Base-by-base conservation (phyloP, 2,797 vertebrate genomes). In the Neopelma chrysocephalum region DNA sequence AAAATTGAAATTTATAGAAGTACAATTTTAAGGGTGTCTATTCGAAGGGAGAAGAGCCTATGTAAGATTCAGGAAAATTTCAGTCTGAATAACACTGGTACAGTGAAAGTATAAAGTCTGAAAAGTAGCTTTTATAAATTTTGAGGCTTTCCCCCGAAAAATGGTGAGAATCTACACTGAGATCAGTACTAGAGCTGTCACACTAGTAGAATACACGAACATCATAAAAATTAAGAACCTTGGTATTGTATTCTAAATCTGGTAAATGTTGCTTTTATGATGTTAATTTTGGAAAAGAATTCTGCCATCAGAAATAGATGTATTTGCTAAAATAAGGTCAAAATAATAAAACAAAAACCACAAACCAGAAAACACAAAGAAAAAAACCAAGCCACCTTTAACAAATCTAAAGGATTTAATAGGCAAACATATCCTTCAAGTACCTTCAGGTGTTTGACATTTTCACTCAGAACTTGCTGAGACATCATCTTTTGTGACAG, bases 381-480 rank as follows among this genome's bases (percentile, higher is more conserved):
- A 36, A 8, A 2, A 15, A 5, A 1, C 0, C 4, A 7, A n/a
- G 15, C 10, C 6, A 38, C 5, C 12, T 84, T 89, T 61, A 54
- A 27, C 12, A 84, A 68, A 73, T 54, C 23, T 42, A 18, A 77
- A 66, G 6, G 6, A 60, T 50, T 82, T 45, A 27, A 73, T 54
- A 29, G 14, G 12, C 19, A 87, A 64, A 36, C n/a, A 42, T 9
- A n/a, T 17, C 15, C 14, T 16, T 65, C 34, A 27, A 65, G 14
- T 2, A 13, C 16, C 15, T 87, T 89, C 75, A 90, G 48, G 57
- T 57, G 16, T 38, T 43, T 69, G n/a, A 6, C 17, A 51, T 78
- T 95, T 91, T 95, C 51, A 64, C 15, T 77, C n/a, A 66, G 40
- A 70, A 69, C 73, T 79, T 80, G 38, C 45, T 64, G 45, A 87